Evolutionary conservation across 2,113 vertebrate genomes (phyloP), one percentile per base, ranked within the genome.

Genomic region (Dromas ardeola): DNA sequence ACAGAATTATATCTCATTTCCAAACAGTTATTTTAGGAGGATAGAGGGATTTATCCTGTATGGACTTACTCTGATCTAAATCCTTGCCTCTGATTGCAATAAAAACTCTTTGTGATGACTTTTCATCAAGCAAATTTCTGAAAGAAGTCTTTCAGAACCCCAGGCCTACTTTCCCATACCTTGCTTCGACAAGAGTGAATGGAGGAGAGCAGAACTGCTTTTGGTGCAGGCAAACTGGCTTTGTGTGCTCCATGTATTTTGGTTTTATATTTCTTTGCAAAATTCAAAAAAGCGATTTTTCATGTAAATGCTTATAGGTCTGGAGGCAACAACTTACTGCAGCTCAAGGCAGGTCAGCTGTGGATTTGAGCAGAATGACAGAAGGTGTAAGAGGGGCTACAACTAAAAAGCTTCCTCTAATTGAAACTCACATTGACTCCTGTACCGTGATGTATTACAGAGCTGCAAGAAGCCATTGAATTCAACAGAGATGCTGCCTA

Each of bases 101-200:
- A 71, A 77, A 93, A 90, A 15, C 18, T 70, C 58, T 78, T 66
- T 88, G 23, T 47, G 61, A 81, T 1, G 4, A 78, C 15, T 58
- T 73, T 22, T 72, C 50, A 84, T 47, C 30, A n/a, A 45, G n/a
- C 3, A 81, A 81, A 59, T 11, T 43, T 66, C 65, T 56, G 34
- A 89, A 79, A 91, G 29, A 55, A 49, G 18, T 25, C 69, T 69
- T 87, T 71, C 43, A 92, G 77, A 73, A 71, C 27, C 66, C 59
- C 38, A 79, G 79, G 16, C 19, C 52, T 40, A 40, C 36, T 47
- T 73, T 78, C 69, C 67, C 23, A 63, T 2, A 3, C 25, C 19
- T 30, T 42, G 3, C 63, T 52, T 70, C 0, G 0, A 86, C 61
- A 84, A 55, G 26, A 86, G 15, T 3, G 20, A 80, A 47, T 32